These are phyloP conservation scores for Cephus spinipes DNA, from an alignment of 2,888 invertebrate genomes.

Conservation along the genomic window DNA sequence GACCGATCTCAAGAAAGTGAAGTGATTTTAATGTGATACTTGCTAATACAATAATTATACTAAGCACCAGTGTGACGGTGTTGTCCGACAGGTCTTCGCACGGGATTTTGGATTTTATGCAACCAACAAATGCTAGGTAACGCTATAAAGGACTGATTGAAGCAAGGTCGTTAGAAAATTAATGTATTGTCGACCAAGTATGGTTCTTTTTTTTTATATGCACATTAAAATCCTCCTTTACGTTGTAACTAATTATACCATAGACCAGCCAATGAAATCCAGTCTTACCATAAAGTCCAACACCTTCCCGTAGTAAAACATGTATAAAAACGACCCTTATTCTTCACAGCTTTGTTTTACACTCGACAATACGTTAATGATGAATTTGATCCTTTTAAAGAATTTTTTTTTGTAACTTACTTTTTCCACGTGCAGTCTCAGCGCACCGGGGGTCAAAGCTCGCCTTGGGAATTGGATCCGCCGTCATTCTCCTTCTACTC, in stretches of 20 bases:
- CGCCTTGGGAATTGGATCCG: constrained; percentile 60
- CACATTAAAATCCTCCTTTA: neutral
- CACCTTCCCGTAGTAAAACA: neutral
- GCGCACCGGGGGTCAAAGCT: constrained; percentile 53
- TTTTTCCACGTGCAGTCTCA: constrained; percentile 24
- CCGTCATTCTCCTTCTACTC: constrained; percentile 52
- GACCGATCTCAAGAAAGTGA: neutral
- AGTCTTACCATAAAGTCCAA: neutral
- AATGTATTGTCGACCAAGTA: neutral
- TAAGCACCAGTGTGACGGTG: constrained; percentile 53
- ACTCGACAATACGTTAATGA: neutral
- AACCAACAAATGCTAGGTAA: constrained; percentile 58
- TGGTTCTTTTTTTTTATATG: neutral
- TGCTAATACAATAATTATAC: constrained; percentile 48
- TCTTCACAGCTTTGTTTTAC: neutral
- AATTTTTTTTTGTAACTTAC: neutral
- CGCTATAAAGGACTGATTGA: constrained; percentile 7
- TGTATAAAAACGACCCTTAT: neutral
- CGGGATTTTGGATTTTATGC: constrained; percentile 59
- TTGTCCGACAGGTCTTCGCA: constrained; percentile 60
- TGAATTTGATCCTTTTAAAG: neutral
- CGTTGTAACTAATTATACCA: neutral
- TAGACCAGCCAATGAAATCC: neutral
- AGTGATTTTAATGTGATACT: constrained; percentile 9
- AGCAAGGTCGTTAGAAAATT: neutral